These are phyloP conservation scores for Cistogaster globosa DNA, from an alignment of 2,888 invertebrate species.

Conservation along the genomic window DNA sequence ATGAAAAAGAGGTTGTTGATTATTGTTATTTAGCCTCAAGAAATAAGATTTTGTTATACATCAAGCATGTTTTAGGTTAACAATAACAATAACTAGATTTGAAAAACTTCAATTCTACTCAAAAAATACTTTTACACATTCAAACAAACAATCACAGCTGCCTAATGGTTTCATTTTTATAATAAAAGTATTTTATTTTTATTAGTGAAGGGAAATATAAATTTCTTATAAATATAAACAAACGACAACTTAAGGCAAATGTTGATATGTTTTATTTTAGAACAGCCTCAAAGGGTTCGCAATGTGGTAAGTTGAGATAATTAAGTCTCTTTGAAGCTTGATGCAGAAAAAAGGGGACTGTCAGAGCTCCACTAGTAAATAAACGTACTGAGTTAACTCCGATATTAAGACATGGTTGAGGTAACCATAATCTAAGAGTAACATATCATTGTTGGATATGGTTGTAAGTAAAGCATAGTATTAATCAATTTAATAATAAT, in stretches of 20 bases:
- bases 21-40: slow-evolving; percentile 19
- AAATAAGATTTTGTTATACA: slow-evolving; percentile 24
- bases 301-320: no score
- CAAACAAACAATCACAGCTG: slow-evolving; percentile 16
- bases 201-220: slow-evolving; percentile 5
- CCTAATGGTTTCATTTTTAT: background rate
- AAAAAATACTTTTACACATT: background rate
- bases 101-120: slow-evolving; percentile 24
- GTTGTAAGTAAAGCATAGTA: no score
- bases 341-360: no score
- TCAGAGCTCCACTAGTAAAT: no score
- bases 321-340: no score
- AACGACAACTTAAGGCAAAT: no score
- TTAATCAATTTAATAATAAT: no score
- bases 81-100: slow-evolving; percentile 24
- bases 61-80: slow-evolving; percentile 12
- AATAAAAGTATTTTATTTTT: background rate
- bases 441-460: no score
- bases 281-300: no score
- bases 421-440: no score
- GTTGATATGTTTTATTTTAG: background rate
- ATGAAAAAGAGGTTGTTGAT: slow-evolving; percentile 17
- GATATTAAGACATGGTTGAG: no score
- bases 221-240: background rate
- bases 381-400: no score